Evolutionary conservation across 2,113 vertebrate species (phyloP), one percentile per base, ranked within the genome.

Genomic region (Oreochromis tanganicae): DNA sequence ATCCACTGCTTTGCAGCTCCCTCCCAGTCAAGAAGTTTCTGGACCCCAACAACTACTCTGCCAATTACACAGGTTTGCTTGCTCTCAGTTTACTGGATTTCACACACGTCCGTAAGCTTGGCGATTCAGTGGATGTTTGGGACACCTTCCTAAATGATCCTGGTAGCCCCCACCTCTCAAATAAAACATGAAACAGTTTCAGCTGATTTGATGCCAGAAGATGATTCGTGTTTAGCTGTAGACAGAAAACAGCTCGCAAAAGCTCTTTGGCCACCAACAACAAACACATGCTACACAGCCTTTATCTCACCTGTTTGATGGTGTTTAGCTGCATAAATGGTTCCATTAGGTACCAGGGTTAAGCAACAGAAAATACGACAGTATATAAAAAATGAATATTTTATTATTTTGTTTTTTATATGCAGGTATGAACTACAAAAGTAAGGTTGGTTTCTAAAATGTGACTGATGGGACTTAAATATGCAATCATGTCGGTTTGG

Each of bases 11-110:
- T 12, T 98, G 96, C 78, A 97, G 96, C 84, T 98, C 97, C 88
- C 97, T 99, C 91, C 91, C 96, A 32, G 97, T 99, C 52, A 99
- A 98, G 95, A 99, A 98, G 90, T 99, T 99, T 93, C 95, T 99
- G 84, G 98, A 99, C 93, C 97, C 97, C 63, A 98, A 97, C 96
- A 99, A 94, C 96, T 99, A 99, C 92, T 97, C 98, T 12, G 96
- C 97, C 88, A 99, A 99, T 93, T 99, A 99, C 86, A 98, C 98
- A 94, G 98, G 98, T 99, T n/a, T 7, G 48, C 81, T 55, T 14
- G n/a, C 5, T 34, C 27, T 78, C 4, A 2, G 10, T 50, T 75
- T 17, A 50, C 43, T 11, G 43, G 16, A 11, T 50, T 75, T 50
- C 4, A 3, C 43, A 2, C 9, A 3, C 1, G 16, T 19, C 43